Conservation (phyloP, 2,888 invertebrate genomes). For the Pammene aurita region DNA sequence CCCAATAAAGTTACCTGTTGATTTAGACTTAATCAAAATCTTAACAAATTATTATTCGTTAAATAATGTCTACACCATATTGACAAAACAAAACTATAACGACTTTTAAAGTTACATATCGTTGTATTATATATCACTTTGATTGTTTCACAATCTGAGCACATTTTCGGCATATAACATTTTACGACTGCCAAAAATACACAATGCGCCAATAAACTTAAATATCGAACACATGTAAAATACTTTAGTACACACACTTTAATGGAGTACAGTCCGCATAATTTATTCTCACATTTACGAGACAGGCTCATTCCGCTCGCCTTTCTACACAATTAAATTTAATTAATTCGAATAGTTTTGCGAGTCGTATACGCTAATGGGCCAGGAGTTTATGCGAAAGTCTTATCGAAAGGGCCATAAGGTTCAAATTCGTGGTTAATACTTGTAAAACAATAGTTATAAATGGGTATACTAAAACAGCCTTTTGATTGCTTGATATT, state of each 20-base stretch:
- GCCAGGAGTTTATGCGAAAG: slow-evolving; percentile 57
- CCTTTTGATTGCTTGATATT: slow-evolving; percentile 17
- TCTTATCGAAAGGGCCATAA: slow-evolving; percentile 62
- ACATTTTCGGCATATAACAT: not conserved
- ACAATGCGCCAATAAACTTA: slow-evolving; percentile 6
- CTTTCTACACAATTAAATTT: slow-evolving; percentile 80
- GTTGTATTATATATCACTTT: too few relatives aligned
- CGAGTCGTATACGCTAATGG: slow-evolving; percentile 75
- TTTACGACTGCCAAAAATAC: not conserved
- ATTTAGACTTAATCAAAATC: too few relatives aligned
- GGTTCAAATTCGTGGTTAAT: slow-evolving; percentile 60
- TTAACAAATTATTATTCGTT: too few relatives aligned
- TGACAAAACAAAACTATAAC: too few relatives aligned
- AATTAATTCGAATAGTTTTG: slow-evolving; percentile 81
- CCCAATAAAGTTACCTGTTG: too few relatives aligned
- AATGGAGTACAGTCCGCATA: slow-evolving; percentile 53
- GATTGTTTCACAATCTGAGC: not conserved
- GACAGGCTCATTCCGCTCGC: slow-evolving; percentile 55
- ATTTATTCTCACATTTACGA: slow-evolving; percentile 62
- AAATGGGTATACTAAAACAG: slow-evolving; percentile 3
- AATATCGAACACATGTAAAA: slow-evolving; percentile 43
- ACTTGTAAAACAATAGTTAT: slow-evolving; percentile 5
- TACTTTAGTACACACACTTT: slow-evolving; percentile 44
- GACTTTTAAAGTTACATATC: not conserved
- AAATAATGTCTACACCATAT: too few relatives aligned